These are phyloP conservation scores for Ateles fusciceps DNA, from an alignment of 2,797 vertebrate species.

Conservation along the genomic window DNA sequence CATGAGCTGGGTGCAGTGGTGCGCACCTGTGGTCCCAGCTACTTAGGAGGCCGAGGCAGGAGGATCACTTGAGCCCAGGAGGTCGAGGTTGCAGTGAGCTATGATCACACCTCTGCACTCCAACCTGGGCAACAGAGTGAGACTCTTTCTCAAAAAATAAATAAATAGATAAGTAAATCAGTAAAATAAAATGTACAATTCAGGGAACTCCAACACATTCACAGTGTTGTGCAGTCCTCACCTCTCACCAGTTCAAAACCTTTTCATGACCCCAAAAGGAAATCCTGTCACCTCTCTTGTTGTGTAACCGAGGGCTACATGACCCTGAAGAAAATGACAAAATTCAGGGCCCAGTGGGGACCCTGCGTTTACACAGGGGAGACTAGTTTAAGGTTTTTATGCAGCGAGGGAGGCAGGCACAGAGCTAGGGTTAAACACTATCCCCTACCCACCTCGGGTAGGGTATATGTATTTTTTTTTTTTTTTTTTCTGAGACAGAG, in stretches of 20 bases:
- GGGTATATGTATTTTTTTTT: too few species aligned
- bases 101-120: neutral
- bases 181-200: neutral
- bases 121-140: neutral
- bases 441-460: neutral
- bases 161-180: neutral
- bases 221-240: neutral
- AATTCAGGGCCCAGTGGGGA: neutral
- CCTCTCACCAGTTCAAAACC: neutral
- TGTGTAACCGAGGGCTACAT: neutral
- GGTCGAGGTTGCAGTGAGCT: neutral
- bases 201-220: neutral
- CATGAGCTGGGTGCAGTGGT: neutral
- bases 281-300: neutral
- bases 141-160: neutral
- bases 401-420: rapidly evolving
- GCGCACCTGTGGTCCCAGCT: neutral
- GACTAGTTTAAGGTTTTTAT: neutral
- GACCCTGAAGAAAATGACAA: neutral
- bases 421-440: too few species aligned
- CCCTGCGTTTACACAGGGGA: rapidly evolving
- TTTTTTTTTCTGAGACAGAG: neutral
- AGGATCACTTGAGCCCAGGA: neutral
- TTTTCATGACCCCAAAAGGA: neutral
- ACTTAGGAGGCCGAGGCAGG: neutral